Evolutionary conservation across 2,797 vertebrate species (phyloP).

Genomic region (Eleutherodactylus coqui): DNA sequence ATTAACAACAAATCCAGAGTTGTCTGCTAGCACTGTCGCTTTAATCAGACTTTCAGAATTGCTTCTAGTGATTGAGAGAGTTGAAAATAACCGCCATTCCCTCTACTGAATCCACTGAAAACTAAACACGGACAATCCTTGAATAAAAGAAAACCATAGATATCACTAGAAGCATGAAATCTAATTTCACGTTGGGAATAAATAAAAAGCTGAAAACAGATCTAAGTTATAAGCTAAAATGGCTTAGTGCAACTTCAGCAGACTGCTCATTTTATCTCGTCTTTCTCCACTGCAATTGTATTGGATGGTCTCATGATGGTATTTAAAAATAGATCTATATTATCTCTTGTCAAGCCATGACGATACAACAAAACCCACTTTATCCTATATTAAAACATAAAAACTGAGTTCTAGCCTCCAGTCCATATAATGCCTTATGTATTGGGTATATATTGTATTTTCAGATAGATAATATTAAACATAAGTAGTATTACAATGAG

Average conservation of each 20-base stretch:
- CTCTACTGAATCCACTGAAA: not conserved
- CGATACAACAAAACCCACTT: not conserved
- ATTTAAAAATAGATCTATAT: not conserved
- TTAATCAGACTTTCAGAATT: not conserved
- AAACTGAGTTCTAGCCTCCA: too few species aligned
- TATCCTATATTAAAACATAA: not conserved
- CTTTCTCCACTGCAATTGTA: not conserved
- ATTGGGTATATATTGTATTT: not conserved
- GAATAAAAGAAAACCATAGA: not conserved
- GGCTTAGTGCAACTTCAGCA: not conserved
- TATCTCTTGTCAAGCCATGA: not conserved
- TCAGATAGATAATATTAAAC: too few species aligned
- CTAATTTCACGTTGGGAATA: not conserved
- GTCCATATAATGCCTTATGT: not conserved
- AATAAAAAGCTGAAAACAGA: not conserved
- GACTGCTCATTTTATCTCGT: not conserved
- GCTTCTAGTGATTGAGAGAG: not conserved
- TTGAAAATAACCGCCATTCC: not conserved
- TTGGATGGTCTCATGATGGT: not conserved
- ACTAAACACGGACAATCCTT: not conserved
- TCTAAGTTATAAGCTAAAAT: not conserved
- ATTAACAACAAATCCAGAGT: too few species aligned
- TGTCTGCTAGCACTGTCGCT: not conserved
- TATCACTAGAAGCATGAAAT: conserved; percentile 13
- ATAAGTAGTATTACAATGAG: not conserved